phyloP scores from a whole-genome alignment of 1,140 invertebrate genomes.

The Camponotus vicinus region DNA sequence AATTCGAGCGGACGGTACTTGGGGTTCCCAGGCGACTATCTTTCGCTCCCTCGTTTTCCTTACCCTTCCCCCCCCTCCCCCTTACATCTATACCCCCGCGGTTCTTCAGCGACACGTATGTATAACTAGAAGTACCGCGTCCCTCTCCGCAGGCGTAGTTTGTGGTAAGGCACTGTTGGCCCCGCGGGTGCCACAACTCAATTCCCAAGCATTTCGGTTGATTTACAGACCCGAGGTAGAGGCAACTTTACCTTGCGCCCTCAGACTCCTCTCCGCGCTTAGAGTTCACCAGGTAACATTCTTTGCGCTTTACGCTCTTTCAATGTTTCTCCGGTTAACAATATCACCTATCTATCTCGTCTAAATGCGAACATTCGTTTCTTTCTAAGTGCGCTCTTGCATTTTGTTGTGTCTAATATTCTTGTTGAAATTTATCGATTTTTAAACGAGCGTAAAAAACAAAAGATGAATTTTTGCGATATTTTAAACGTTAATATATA shows the following conservation, averaged over 20 bases:
- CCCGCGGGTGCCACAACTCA: conserved; percentile 79
- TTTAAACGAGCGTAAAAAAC: neutral
- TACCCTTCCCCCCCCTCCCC: neutral
- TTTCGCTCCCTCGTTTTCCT: conserved; percentile 26
- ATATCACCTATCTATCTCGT: conserved; percentile 29
- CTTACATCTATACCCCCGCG: neutral
- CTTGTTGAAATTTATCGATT: neutral
- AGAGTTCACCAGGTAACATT: conserved; percentile 28
- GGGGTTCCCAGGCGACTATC: conserved; percentile 59
- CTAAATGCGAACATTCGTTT: neutral
- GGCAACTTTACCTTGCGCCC: conserved; percentile 66
- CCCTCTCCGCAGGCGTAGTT: conserved; percentile 72
- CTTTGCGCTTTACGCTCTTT: conserved; percentile 21
- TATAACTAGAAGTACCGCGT: conserved; percentile 72
- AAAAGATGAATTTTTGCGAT: neutral
- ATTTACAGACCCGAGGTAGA: conserved; percentile 73
- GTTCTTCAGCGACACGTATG: conserved; percentile 67
- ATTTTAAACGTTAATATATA: neutral
- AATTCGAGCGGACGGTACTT: conserved; percentile 52
- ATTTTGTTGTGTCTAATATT: neutral
- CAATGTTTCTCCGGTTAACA: conserved; percentile 21
- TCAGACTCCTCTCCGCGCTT: conserved; percentile 7
- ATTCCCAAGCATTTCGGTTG: conserved; percentile 78
- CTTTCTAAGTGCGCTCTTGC: neutral
- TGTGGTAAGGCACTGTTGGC: conserved; percentile 70